Percentiles rank a stretch among this genome's conserved stretches.
Evolutionary conservation across 2,113 vertebrate species (phyloP).

Genomic region (Sceloporus undulatus): DNA sequence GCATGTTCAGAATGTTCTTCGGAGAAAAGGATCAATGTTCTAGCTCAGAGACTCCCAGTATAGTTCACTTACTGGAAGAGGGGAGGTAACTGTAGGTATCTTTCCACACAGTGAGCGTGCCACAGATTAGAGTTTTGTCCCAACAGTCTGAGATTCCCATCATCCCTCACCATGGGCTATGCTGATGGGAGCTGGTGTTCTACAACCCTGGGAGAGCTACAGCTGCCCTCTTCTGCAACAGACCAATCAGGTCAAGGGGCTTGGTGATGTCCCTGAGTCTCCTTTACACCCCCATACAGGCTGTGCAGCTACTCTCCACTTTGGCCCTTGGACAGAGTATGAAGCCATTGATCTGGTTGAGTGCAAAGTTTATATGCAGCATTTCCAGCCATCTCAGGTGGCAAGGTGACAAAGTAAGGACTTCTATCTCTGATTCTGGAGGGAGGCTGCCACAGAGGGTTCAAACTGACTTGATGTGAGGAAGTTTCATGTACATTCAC

Average conservation of each 20-base stretch:
- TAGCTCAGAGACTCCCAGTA: not conserved
- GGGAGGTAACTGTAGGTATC: not conserved
- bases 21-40: not conserved
- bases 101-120: not conserved
- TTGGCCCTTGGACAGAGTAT: not conserved
- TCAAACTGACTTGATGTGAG: no score
- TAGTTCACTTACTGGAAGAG: not conserved
- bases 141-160: no score
- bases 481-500: no score
- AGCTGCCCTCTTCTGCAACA: no score
- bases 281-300: not conserved
- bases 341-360: not conserved
- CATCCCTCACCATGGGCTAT: not conserved
- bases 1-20: not conserved
- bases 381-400: not conserved
- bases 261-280: not conserved
- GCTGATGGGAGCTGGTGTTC: not conserved
- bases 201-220: not conserved
- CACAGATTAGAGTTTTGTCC: not conserved
- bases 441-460: not conserved
- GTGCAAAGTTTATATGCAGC: not conserved
- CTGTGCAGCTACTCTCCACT: not conserved
- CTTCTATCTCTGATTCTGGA: no score
- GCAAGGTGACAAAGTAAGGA: not conserved
- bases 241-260: no score